Evolutionary conservation across 2,797 vertebrate species (phyloP).

Genomic region (Setipinna tenuifilis): DNA sequence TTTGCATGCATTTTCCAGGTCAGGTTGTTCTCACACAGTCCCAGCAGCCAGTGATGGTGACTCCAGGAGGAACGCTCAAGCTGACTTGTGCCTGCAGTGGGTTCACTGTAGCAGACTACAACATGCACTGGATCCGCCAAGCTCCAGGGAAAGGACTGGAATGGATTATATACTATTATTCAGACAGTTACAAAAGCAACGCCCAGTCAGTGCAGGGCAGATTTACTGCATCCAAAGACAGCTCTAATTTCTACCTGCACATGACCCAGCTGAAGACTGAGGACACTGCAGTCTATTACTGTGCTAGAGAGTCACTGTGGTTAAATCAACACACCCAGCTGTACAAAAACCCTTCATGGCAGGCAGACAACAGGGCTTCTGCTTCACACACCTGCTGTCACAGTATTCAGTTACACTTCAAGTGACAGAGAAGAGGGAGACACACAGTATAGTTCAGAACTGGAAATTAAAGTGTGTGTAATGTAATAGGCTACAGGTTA

Average conservation of each 20-base stretch:
- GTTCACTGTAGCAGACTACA: background rate
- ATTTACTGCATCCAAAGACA: background rate
- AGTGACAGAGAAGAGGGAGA: too few species aligned
- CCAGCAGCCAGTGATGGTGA: background rate
- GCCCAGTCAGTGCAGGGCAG: background rate
- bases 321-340: too few species aligned
- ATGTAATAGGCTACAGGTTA: too few species aligned
- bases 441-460: too few species aligned
- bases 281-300: too few species aligned
- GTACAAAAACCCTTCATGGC: background rate
- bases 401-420: background rate
- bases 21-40: slow-evolving; percentile 20
- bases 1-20: background rate
- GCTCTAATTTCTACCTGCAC: background rate
- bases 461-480: background rate
- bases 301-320: too few species aligned
- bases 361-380: too few species aligned
- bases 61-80: background rate
- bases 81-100: slow-evolving; percentile 6
- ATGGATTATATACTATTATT: too few species aligned
- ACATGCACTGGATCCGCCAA: background rate
- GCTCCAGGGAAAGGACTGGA: too few species aligned
- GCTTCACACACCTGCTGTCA: background rate
- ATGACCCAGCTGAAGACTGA: background rate
- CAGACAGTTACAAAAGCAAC: too few species aligned